These are phyloP conservation scores for Phrynocephalus guinanensis DNA, from an alignment of 2,797 vertebrate genomes.

Conservation along the genomic window DNA sequence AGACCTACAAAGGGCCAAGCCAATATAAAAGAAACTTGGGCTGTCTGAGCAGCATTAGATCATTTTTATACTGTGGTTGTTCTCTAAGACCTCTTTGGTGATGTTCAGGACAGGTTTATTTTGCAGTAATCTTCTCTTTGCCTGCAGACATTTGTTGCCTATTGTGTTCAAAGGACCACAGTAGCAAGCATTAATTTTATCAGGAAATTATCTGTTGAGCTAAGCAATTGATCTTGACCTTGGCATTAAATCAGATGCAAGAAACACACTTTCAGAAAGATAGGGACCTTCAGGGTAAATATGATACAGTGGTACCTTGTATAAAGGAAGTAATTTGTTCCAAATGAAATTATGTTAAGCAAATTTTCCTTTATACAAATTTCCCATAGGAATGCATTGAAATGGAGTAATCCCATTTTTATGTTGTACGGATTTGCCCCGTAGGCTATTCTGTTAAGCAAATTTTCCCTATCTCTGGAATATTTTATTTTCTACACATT, in stretches of 20 bases:
- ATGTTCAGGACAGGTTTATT: background rate
- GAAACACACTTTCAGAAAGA: background rate
- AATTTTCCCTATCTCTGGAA: too few species aligned
- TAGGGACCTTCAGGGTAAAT: conserved; percentile 3
- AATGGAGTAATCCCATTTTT: too few species aligned
- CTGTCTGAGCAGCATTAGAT: background rate
- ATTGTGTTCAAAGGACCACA: background rate
- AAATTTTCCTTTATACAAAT: too few species aligned
- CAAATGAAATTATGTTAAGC: too few species aligned
- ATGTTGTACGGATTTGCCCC: too few species aligned
- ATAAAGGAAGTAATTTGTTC: too few species aligned
- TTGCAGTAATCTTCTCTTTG: background rate
- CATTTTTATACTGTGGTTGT: background rate
- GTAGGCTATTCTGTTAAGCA: too few species aligned
- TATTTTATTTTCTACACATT: too few species aligned
- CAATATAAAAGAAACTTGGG: background rate
- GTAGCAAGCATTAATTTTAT: background rate
- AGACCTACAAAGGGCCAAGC: background rate
- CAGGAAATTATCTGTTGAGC: background rate
- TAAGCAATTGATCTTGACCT: background rate
- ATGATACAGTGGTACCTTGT: too few species aligned
- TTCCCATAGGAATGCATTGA: too few species aligned
- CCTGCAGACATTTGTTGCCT: background rate
- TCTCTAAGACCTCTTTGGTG: background rate
- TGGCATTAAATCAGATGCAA: conserved; percentile 1